These are phyloP conservation scores for Rhinatrema bivittatum DNA, from an alignment of 2,797 vertebrate species.

Conservation along the genomic window DNA sequence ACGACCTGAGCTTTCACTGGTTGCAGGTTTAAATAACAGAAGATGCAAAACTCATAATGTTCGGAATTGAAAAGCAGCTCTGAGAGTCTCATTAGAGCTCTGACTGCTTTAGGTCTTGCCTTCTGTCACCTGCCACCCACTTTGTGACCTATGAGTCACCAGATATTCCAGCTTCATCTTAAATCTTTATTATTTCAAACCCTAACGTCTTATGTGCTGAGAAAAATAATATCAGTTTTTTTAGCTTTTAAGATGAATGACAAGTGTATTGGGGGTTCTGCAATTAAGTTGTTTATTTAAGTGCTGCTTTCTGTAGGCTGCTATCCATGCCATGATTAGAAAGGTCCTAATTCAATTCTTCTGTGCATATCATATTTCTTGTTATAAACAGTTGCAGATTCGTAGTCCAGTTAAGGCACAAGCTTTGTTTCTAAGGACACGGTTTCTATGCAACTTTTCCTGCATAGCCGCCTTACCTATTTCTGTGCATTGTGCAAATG, in stretches of 20 bases:
- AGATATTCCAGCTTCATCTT: constrained; percentile 58
- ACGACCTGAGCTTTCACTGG: constrained; percentile 17
- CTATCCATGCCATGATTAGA: background rate
- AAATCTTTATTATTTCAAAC: constrained; percentile 68
- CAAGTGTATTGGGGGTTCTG: no score
- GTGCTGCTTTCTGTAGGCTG: no score
- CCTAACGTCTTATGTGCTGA: constrained; percentile 47
- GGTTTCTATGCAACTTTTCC: no score
- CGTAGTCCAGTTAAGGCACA: no score
- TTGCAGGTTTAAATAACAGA: constrained; percentile 42
- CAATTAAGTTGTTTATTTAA: no score
- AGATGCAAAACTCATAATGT: constrained; percentile 46
- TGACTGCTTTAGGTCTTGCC: constrained; percentile 53
- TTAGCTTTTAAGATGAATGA: constrained; percentile 34
- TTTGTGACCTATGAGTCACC: constrained; percentile 73
- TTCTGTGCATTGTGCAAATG: no score
- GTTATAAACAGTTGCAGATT: no score
- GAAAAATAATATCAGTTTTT: constrained; percentile 37
- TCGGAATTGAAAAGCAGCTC: constrained; percentile 43
- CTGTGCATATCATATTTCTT: no score
- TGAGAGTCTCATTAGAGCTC: constrained; percentile 51
- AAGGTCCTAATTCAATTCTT: background rate
- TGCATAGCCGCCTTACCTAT: no score
- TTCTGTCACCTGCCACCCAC: constrained; percentile 68
- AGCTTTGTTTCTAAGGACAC: no score